These are phyloP conservation scores for Colius striatus DNA, from an alignment of 2,113 vertebrate genomes.

Conservation along the genomic window DNA sequence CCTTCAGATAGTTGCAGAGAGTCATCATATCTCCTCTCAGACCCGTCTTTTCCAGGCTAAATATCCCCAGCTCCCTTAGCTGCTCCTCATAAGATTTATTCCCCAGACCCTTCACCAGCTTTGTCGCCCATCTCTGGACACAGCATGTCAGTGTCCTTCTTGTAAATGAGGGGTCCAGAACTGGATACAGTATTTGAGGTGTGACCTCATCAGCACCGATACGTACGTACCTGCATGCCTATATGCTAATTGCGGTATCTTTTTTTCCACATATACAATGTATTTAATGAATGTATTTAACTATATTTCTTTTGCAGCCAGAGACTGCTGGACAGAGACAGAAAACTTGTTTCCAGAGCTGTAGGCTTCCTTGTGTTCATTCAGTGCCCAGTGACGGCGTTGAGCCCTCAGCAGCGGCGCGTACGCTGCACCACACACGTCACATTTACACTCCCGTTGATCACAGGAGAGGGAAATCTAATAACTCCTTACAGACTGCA, in stretches of 20 bases:
- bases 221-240: not conserved
- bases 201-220: too few relatives aligned
- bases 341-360: not conserved
- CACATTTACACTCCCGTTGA: not conserved
- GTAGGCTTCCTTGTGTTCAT: not conserved
- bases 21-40: too few relatives aligned
- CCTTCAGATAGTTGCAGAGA: too few relatives aligned
- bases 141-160: too few relatives aligned
- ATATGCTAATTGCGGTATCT: not conserved
- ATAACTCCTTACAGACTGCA: slow-evolving; percentile 5
- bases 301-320: not conserved
- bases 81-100: too few relatives aligned
- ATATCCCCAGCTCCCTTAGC: too few relatives aligned
- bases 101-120: too few relatives aligned
- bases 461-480: not conserved
- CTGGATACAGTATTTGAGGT: too few relatives aligned
- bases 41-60: too few relatives aligned
- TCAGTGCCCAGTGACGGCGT: not conserved
- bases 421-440: not conserved
- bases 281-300: not conserved
- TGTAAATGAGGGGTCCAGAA: too few relatives aligned
- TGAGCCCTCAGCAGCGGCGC: not conserved
- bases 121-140: too few relatives aligned
- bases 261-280: not conserved
- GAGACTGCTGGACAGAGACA: not conserved